Evolutionary conservation across 2,888 invertebrate genomes (phyloP).

Genomic region (Diaphora mendica): DNA sequence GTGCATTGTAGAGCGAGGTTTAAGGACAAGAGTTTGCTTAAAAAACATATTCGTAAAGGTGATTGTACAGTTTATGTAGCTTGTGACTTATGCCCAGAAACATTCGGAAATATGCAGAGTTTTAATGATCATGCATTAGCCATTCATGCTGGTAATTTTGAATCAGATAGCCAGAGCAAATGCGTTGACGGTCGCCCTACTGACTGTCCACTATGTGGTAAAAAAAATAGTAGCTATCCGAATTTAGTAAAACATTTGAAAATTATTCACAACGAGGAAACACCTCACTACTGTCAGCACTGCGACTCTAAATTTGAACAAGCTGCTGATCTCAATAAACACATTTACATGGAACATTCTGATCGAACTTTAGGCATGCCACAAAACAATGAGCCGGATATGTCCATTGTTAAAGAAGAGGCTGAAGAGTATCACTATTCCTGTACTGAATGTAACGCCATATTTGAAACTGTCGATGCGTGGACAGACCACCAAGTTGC

Average conservation of each 20-base stretch:
- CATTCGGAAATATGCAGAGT: conserved; percentile 78
- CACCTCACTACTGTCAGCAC: conserved; percentile 86
- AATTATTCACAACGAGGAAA: conserved; percentile 79
- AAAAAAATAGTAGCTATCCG: conserved; percentile 84
- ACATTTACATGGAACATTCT: conserved; percentile 87
- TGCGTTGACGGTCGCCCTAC: conserved; percentile 81
- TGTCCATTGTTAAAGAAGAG: conserved; percentile 82
- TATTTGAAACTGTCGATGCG: conserved; percentile 85
- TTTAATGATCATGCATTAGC: conserved; percentile 82
- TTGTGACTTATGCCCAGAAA: conserved; percentile 82
- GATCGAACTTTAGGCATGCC: conserved; percentile 71
- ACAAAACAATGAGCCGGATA: conserved; percentile 68
- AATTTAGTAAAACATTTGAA: conserved; percentile 87
- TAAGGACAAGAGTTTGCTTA: conserved; percentile 78
- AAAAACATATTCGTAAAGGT: conserved; percentile 82
- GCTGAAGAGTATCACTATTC: conserved; percentile 86
- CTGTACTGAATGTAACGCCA: conserved; percentile 87
- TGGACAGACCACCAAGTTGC: conserved; percentile 87
- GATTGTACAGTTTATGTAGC: conserved; percentile 87
- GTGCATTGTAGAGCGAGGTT: conserved; percentile 80
- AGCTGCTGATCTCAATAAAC: conserved; percentile 85
- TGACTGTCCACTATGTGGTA: conserved; percentile 85
- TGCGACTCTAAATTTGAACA: conserved; percentile 86
- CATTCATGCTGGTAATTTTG: conserved; percentile 78
- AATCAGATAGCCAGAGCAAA: conserved; percentile 75